Base-by-base conservation (phyloP, 2,797 vertebrate genomes). In the Sebastes nivosus region DNA sequence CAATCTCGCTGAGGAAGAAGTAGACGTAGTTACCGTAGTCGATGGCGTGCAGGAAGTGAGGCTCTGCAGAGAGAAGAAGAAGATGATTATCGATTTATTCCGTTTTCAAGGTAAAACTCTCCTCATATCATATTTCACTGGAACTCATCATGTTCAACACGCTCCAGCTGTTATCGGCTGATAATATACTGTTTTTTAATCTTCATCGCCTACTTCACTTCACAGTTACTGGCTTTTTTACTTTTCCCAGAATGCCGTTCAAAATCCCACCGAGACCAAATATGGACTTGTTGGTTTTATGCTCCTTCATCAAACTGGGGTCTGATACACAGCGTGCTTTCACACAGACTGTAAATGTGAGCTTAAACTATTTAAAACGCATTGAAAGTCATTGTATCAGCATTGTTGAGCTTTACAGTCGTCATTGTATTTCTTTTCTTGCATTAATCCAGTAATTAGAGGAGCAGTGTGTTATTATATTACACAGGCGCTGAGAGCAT, bases 1-100 rank as follows among this genome's bases (percentile, higher is more conserved):
- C 96, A 25, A 99, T 98, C 94, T 99, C 98, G 85, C 97, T 96
- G 78, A 99, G 96, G 96, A 99, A 99, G 93, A 99, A 98, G 94
- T 99, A 99, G 67, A 99, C 97, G 5, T 97, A 98, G 94, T 96
- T 98, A n/a, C 97, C 98, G 0, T 99, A 99, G 87, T 99, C 98
- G 9, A 98, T 96, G 78, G 97, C 97, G 24, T 98, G 98, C 71
- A 98, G 96, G 82, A 99, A 99, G 83, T 97, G 97, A n/a, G 98
- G 98, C 74, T 99, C 98, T 99, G 96, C 32, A 72, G 67, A 64
- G 8, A 79, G 6, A 38, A 8, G 20, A 52, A n/a, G 20, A 52
- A n/a, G 50, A 52, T n/a, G 50, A 52, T 75, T 4, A 60, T 42
- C 6, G 12, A n/a, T 66, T 58, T 57, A 16, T 29, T 64, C 7